Percentiles rank a stretch among this genome's conserved stretches.
These are phyloP conservation scores for Tragelaphus eurycerus DNA, from an alignment of 2,797 vertebrate genomes.

Conservation along the genomic window DNA sequence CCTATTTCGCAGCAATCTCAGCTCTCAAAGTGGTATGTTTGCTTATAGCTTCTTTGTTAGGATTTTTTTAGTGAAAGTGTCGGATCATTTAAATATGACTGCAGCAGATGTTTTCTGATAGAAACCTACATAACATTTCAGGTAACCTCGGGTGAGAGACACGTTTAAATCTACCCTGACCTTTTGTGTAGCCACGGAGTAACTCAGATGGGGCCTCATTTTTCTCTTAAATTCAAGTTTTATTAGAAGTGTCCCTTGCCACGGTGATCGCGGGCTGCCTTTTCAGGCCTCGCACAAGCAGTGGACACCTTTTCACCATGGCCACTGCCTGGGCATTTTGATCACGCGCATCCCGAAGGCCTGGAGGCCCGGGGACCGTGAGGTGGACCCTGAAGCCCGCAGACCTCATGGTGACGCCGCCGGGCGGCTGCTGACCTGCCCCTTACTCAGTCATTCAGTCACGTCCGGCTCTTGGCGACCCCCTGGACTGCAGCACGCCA, in stretches of 20 bases:
- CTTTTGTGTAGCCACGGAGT: neutral
- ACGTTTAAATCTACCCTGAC: neutral
- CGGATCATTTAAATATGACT: neutral
- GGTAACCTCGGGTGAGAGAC: neutral
- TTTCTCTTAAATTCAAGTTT: neutral
- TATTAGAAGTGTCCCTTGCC: neutral
- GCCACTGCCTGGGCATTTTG: neutral
- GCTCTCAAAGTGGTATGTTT: conserved; percentile 96
- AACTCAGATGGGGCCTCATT: neutral
- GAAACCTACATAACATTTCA: neutral
- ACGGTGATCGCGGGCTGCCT: neutral
- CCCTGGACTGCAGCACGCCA: neutral
- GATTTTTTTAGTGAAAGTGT: neutral
- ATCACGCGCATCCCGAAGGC: fast-evolving
- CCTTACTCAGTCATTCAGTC: too few relatives aligned
- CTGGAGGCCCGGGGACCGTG: fast-evolving
- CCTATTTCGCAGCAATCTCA: conserved; percentile 97
- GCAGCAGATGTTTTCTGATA: neutral
- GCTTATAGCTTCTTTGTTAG: neutral
- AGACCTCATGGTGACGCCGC: fast-evolving
- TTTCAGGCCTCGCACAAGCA: neutral
- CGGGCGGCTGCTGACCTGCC: neutral
- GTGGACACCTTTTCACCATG: neutral
- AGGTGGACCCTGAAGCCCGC: fast-evolving
- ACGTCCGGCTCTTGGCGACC: fast-evolving